phyloP scores from a whole-genome alignment of 2,113 vertebrate species.

The Callionymus lyra region DNA sequence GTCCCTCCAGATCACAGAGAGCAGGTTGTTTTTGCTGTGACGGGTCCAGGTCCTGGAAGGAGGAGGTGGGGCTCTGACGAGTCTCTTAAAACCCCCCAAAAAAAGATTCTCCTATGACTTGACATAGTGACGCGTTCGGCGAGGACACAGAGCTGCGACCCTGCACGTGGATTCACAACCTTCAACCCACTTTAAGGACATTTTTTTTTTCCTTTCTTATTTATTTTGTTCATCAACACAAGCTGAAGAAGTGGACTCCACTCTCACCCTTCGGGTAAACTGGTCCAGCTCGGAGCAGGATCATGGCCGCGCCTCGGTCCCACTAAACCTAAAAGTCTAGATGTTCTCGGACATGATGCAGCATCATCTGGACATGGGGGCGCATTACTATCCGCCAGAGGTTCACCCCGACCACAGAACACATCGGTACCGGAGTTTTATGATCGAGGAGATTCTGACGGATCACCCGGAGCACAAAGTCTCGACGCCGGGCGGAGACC shows the following conservation, averaged over 20 bases:
- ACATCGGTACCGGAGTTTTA: slow-evolving; percentile 95
- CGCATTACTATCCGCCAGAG: slow-evolving; percentile 79
- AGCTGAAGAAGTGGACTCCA: no score
- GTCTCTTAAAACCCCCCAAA: slow-evolving; percentile 43
- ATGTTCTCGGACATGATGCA: slow-evolving; percentile 61
- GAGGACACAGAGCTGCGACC: slow-evolving; percentile 15
- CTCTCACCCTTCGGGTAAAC: no score
- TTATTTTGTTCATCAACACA: no score
- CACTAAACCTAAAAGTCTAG: slow-evolving; percentile 15
- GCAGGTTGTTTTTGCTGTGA: no score
- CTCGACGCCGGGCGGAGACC: slow-evolving; percentile 75
- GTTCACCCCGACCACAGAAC: slow-evolving; percentile 81
- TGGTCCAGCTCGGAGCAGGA: no score
- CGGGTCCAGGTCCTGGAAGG: not conserved
- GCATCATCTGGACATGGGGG: slow-evolving; percentile 80
- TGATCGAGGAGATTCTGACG: slow-evolving; percentile 97
- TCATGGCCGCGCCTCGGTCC: slow-evolving; percentile 13
- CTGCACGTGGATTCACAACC: not conserved
- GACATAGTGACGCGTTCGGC: slow-evolving; percentile 40
- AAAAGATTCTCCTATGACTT: slow-evolving; percentile 27
- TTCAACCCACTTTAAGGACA: no score
- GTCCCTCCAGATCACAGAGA: no score
- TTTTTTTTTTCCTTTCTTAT: no score
- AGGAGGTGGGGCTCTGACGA: slow-evolving; percentile 39
- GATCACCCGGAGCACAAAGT: slow-evolving; percentile 81